Evolutionary conservation across 2,113 vertebrate genomes (phyloP).

Genomic region (Oreochromis tanganicae): DNA sequence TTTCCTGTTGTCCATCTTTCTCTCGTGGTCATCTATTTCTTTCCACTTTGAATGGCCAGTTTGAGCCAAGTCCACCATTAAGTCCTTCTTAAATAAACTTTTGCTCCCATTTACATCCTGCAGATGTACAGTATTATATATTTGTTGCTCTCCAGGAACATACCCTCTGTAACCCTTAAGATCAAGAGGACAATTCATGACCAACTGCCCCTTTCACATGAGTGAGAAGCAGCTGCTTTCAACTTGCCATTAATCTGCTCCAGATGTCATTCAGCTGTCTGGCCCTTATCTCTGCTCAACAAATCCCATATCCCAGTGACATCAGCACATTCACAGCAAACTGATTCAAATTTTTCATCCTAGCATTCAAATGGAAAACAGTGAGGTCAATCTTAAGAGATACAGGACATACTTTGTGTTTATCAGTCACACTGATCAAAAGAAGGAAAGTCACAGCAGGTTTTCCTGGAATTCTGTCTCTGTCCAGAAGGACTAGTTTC

Average conservation of each 20-base stretch:
- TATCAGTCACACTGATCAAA: slow-evolving; percentile 24
- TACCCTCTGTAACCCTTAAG: not conserved
- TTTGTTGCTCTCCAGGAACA: slow-evolving; percentile 3
- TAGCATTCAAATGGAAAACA: not conserved
- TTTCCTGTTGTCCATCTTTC: not conserved
- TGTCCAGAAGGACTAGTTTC: not conserved
- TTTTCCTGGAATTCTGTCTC: slow-evolving; percentile 15
- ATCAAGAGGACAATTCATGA: slow-evolving; percentile 25
- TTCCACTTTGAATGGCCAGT: not conserved
- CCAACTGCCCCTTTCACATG: not conserved
- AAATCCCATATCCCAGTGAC: not conserved
- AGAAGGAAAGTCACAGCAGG: not conserved
- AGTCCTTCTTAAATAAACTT: not conserved
- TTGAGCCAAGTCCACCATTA: not conserved
- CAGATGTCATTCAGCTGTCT: slow-evolving; percentile 52
- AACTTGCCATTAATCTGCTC: slow-evolving; percentile 40
- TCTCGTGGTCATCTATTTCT: not conserved
- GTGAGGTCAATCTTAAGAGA: not conserved
- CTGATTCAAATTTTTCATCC: not conserved
- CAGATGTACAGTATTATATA: not conserved
- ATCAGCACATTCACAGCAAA: not conserved
- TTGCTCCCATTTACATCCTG: not conserved
- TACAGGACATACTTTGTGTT: not conserved
- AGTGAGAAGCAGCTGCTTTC: slow-evolving; percentile 6
- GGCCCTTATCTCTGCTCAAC: slow-evolving; percentile 13